Evolutionary conservation across 2,797 vertebrate species (phyloP).

Genomic region (Pitangus sulphuratus): DNA sequence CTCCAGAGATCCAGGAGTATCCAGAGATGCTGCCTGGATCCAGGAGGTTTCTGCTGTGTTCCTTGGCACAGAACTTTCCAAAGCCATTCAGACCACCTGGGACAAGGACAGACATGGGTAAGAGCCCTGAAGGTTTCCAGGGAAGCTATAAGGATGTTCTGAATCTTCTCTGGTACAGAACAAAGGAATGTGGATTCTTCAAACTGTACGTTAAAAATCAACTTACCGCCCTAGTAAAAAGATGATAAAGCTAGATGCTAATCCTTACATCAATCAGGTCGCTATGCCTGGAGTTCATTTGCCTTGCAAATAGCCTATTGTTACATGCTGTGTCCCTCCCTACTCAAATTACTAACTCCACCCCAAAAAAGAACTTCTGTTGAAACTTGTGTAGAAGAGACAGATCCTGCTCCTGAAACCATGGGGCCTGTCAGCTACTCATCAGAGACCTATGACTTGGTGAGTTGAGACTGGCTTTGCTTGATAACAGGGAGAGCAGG

Average conservation of each 20-base stretch:
- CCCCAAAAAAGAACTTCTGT: conserved; percentile 15
- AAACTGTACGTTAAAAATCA: neutral
- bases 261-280: neutral
- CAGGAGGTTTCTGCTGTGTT: neutral
- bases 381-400: conserved; percentile 7
- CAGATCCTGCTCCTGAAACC: neutral
- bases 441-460: conserved; percentile 62
- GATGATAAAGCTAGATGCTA: neutral
- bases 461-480: conserved; percentile 8
- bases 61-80: neutral
- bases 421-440: conserved; percentile 64
- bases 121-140: neutral
- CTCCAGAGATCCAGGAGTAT: neutral
- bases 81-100: rapidly evolving
- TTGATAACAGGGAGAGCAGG: neutral
- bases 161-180: neutral
- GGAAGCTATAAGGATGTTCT: neutral
- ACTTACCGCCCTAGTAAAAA: neutral
- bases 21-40: neutral
- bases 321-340: neutral
- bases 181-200: neutral
- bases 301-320: conserved; percentile 53
- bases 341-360: neutral
- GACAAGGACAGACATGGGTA: rapidly evolving
- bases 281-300: conserved; percentile 21